Percentiles rank a stretch among this genome's conserved stretches.
phyloP scores from a whole-genome alignment of 2,113 vertebrate genomes.

The Podarcis muralis region DNA sequence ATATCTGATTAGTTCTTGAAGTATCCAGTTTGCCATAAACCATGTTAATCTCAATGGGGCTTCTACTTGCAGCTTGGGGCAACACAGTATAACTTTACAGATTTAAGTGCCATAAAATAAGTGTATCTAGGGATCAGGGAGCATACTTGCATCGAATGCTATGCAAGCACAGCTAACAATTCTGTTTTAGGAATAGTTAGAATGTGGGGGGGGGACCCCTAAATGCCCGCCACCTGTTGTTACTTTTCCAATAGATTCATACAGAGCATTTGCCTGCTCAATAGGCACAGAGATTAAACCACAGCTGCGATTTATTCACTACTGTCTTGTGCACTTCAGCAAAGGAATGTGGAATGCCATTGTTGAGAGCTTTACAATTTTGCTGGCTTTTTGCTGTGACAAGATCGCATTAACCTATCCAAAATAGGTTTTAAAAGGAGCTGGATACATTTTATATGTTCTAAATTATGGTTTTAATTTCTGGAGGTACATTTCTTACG shows the following conservation, averaged over 20 bases:
- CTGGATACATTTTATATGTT: neutral
- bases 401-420: neutral
- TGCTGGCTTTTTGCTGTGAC: constrained; percentile 13
- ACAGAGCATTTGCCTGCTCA: neutral
- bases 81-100: too few relatives aligned
- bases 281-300: neutral
- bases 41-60: neutral
- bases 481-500: neutral
- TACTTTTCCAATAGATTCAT: neutral
- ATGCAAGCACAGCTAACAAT: neutral
- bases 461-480: neutral
- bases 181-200: neutral
- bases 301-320: constrained; percentile 19
- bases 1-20: neutral
- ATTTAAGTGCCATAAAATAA: neutral
- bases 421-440: neutral
- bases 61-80: neutral
- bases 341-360: constrained; percentile 15
- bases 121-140: neutral
- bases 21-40: neutral
- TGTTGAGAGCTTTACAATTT: neutral
- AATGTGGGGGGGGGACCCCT: neutral
- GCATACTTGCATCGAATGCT: neutral
- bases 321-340: constrained; percentile 25
- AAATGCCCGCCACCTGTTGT: neutral